Conservation (phyloP, 2,888 invertebrate species). For the Rapana venosa region DNA sequence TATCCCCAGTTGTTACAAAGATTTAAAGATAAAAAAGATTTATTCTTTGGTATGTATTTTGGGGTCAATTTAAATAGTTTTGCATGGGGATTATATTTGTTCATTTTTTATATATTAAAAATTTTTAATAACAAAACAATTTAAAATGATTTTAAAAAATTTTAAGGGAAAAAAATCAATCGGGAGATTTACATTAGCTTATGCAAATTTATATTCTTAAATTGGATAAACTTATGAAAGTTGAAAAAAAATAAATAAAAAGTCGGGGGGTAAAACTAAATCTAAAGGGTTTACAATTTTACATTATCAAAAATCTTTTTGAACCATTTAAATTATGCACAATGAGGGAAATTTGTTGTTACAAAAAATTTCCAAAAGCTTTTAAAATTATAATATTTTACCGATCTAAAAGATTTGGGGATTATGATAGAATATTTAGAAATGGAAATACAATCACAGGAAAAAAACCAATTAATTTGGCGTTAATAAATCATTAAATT, state of each 20-base stretch:
- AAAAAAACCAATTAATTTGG: no score
- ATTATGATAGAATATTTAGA: no score
- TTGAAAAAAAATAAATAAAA: conserved; percentile 51
- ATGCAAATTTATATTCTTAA: conserved; percentile 49
- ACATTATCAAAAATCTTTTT: no score
- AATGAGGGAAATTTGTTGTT: no score
- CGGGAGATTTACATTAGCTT: conserved; percentile 41
- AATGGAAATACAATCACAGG: no score
- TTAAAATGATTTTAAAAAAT: neutral
- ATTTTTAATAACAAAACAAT: neutral
- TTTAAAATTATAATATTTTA: no score
- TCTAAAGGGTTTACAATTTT: no score
- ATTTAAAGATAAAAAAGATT: neutral
- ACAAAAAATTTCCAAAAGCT: no score
- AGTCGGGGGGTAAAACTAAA: neutral
- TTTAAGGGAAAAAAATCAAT: conserved; percentile 31
- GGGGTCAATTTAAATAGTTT: neutral
- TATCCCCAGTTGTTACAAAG: neutral
- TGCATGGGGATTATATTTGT: neutral
- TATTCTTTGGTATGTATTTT: neutral
- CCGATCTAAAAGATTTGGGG: no score
- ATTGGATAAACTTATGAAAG: conserved; percentile 54
- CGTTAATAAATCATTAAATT: no score
- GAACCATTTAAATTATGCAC: no score
- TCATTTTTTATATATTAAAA: neutral